Percentiles rank a stretch among this genome's conserved stretches.
Evolutionary conservation across 2,888 invertebrate species (phyloP).

Genomic region (Chloroclystis v-ata): DNA sequence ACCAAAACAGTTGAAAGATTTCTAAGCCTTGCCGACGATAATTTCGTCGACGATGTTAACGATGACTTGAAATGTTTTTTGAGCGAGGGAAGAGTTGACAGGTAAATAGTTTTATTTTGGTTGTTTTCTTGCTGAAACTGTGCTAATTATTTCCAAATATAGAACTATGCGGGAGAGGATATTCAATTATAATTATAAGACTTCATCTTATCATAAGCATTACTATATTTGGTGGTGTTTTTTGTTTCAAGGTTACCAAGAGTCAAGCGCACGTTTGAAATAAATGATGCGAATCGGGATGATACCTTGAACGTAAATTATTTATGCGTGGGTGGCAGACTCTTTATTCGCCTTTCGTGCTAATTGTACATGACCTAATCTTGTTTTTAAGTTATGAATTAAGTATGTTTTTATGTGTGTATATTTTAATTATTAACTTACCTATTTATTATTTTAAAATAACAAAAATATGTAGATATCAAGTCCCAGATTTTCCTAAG

Average conservation of each 20-base stretch:
- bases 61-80: conserved; percentile 74
- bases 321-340: conserved; percentile 45
- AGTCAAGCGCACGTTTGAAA: conserved; percentile 51
- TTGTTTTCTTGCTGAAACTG: conserved; percentile 26
- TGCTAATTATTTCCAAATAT: not conserved
- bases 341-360: conserved; percentile 2
- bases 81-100: conserved; percentile 68
- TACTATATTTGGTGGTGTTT: conserved; percentile 15
- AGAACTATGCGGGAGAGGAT: not conserved
- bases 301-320: conserved; percentile 53
- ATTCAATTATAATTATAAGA: not conserved
- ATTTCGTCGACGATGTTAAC: conserved; percentile 72
- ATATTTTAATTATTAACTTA: no score
- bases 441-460: no score
- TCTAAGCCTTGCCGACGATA: conserved; percentile 67
- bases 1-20: conserved; percentile 74
- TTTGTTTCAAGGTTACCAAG: conserved; percentile 67
- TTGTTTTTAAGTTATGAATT: no score
- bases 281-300: conserved; percentile 54
- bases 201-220: conserved; percentile 4
- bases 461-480: no score
- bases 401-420: no score
- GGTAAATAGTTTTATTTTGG: conserved; percentile 64
- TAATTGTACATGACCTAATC: not conserved
- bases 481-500: no score